Conservation (phyloP, 2,113 vertebrate genomes). For the Prochilodus magdalenae region DNA sequence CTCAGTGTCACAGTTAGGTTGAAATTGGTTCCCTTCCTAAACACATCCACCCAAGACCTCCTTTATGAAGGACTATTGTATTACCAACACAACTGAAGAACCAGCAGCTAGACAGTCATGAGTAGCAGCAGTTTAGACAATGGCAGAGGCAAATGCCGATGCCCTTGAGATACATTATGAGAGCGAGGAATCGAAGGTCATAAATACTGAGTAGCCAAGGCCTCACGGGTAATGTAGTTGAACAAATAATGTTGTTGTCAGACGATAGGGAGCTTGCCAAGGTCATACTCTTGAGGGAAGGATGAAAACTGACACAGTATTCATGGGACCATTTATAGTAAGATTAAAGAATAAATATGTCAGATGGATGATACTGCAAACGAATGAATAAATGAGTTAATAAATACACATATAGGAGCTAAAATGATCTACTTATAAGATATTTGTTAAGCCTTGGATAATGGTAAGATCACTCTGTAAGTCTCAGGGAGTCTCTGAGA, state of each 20-base stretch:
- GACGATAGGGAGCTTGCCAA: slow-evolving; percentile 31
- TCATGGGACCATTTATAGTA: not conserved
- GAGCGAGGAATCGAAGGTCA: slow-evolving; percentile 19
- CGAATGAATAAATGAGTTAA: no score
- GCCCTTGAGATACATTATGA: not conserved
- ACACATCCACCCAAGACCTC: no score
- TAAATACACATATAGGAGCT: no score
- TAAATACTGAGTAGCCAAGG: not conserved
- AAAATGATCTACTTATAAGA: no score
- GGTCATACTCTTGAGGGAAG: slow-evolving; percentile 15
- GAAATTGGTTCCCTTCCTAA: no score
- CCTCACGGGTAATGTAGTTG: slow-evolving; percentile 19
- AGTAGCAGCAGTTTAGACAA: not conserved
- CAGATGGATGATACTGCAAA: no score
- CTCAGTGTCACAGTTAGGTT: no score
- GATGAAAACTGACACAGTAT: not conserved
- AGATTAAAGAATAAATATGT: not conserved
- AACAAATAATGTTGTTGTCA: slow-evolving; percentile 30
- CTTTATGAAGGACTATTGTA: no score
- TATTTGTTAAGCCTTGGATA: not conserved
- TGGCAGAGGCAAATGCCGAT: not conserved
- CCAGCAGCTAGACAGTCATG: not conserved
- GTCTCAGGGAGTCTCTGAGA: not conserved
- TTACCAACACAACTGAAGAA: no score
- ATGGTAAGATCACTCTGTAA: no score